Base-by-base conservation (phyloP, 1,140 invertebrate genomes). In the Drosophila neocordata region DNA sequence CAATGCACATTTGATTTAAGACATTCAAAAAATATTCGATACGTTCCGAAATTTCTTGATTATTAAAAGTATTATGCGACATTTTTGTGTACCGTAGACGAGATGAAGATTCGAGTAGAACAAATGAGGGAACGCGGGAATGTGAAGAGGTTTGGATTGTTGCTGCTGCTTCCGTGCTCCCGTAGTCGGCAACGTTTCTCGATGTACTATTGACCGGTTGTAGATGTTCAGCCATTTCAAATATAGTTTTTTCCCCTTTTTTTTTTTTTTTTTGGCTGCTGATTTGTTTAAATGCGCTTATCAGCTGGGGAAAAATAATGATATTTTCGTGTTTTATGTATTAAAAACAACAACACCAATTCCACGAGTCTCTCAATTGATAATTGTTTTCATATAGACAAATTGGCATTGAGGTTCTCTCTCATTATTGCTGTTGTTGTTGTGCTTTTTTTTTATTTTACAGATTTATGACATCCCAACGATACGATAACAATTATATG, bases 1-100 rank as follows among this genome's bases (percentile, higher is more conserved):
- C 90, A 57, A 91, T 91, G 56, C 88, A 90, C 34, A 91, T 89
- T 22, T 91, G 90, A 66, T 91, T 91, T 0, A 91, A n/a, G 2
- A 91, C 77, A 69, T 90, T 90, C 1, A 91, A 31, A 8, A 77
- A 65, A 62, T 55, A 75, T 55, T 90, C 89, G 3, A 90, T 2
- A 8, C 79, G 66, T 22, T 65, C 41, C 24, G 69, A 69, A 11
- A 41, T 9, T 0, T 87, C 82, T 4, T 63, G 41, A n/a, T 38
- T 27, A 15, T 65, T 57, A 9, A 69, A 22, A 4, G 37, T 56
- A 22, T 65, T 69, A 27, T 77, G 62, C n/a, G 69, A 38, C 85
- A 89, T 89, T 72, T 73, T 89, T 5, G 71, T 22, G 38, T 81
- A 80, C 4, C 79, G 58, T 13, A 61, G 59, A 20, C 64, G 34